phyloP scores from a whole-genome alignment of 2,113 vertebrate species.

The Semnornis frantzii region DNA sequence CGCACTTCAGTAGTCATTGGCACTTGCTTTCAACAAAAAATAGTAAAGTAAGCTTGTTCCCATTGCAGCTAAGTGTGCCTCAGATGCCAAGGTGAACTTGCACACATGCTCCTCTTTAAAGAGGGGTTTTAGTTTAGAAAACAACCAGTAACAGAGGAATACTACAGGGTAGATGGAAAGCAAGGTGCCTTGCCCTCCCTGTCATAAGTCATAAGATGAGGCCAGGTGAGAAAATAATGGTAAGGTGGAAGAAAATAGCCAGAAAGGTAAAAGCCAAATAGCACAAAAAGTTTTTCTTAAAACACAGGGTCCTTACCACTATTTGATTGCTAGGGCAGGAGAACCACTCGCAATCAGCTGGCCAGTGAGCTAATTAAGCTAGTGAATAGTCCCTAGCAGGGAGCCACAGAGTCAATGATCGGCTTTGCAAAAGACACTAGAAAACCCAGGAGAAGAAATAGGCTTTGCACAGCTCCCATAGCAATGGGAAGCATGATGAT shows the following conservation, averaged over 20 bases:
- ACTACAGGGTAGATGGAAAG: neutral
- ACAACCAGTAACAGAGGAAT: neutral
- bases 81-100: neutral
- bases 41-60: neutral
- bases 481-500: neutral
- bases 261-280: neutral
- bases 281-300: neutral
- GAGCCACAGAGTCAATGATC: neutral
- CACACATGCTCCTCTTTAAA: neutral
- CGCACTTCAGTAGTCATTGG: neutral
- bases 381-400: neutral
- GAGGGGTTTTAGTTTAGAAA: neutral
- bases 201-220: neutral
- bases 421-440: neutral
- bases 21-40: neutral
- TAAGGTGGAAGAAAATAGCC: neutral
- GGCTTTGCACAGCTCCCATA: neutral
- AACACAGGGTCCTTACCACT: neutral
- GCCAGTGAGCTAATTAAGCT: neutral
- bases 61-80: neutral
- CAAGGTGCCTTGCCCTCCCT: neutral
- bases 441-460: neutral
- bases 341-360: neutral
- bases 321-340: neutral
- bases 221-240: neutral